These are phyloP conservation scores for Stenurella melanura DNA, from an alignment of 2,888 invertebrate genomes.

Conservation along the genomic window DNA sequence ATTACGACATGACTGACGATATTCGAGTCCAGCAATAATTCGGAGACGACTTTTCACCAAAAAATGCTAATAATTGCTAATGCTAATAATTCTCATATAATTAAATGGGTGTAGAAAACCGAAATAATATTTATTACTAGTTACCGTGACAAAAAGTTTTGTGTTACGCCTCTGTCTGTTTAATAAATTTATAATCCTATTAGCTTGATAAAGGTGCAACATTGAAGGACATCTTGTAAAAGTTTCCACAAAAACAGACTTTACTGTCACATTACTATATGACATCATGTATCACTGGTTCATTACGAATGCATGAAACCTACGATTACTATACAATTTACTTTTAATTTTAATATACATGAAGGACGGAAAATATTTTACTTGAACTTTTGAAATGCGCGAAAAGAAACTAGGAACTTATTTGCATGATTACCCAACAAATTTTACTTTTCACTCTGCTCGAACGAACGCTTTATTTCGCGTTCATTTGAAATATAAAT, in stretches of 20 bases:
- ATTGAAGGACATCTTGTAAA: slow-evolving; percentile 53
- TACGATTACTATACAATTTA: slow-evolving; percentile 41
- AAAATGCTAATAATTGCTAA: too few species aligned
- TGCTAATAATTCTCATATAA: too few species aligned
- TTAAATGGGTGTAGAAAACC: too few species aligned
- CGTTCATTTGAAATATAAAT: neutral
- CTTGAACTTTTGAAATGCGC: slow-evolving; percentile 26
- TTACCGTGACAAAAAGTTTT: neutral
- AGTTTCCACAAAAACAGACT: slow-evolving; percentile 54
- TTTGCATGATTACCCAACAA: slow-evolving; percentile 22
- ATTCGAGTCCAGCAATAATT: too few species aligned
- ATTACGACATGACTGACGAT: too few species aligned
- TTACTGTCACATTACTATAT: slow-evolving; percentile 46
- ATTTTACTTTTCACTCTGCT: slow-evolving; percentile 6
- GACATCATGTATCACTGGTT: slow-evolving; percentile 48
- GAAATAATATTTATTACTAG: too few species aligned
- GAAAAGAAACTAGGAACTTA: slow-evolving; percentile 25
- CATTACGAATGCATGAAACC: slow-evolving; percentile 52
- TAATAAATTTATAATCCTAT: slow-evolving; percentile 50
- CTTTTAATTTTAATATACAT: slow-evolving; percentile 47
- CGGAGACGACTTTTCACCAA: too few species aligned
- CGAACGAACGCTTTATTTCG: neutral
- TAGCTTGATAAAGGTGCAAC: slow-evolving; percentile 55
- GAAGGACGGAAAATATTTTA: slow-evolving; percentile 43
- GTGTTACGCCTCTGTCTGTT: slow-evolving; percentile 19